These are phyloP conservation scores for Liposcelis brunnea DNA, from an alignment of 2,888 invertebrate genomes.

Conservation along the genomic window DNA sequence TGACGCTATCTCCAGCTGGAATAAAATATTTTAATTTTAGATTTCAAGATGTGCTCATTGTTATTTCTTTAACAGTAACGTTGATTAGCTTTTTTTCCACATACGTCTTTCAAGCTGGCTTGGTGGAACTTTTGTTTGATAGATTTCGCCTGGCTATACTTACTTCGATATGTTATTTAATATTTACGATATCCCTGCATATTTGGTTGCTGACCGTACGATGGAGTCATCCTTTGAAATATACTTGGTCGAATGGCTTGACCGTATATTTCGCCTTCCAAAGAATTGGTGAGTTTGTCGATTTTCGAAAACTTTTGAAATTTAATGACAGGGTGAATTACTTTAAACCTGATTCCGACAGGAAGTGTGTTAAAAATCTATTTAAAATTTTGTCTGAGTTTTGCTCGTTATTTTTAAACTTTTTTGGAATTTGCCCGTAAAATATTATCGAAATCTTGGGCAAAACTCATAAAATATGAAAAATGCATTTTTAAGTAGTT, in stretches of 20 bases:
- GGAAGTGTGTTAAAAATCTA: too few species aligned
- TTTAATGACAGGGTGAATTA: too few species aligned
- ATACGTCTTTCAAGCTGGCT: constrained; percentile 2
- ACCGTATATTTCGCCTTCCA: constrained; percentile 2
- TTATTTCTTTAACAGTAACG: constrained; percentile 3
- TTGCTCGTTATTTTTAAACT: background rate
- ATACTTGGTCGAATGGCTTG: background rate
- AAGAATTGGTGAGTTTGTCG: constrained; percentile 4
- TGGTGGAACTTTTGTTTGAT: background rate
- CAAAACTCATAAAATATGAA: too few species aligned
- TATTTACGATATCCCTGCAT: background rate
- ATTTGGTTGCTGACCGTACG: constrained; percentile 3
- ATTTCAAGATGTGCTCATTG: constrained; percentile 5
- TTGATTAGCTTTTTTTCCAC: constrained; percentile 5
- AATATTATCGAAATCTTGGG: background rate
- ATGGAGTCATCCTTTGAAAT: constrained; percentile 1
- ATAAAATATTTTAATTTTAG: constrained; percentile 5
- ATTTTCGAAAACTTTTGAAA: too few species aligned
- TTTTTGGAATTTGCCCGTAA: background rate
- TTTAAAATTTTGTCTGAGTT: too few species aligned
- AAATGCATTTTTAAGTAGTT: background rate
- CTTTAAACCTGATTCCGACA: too few species aligned
- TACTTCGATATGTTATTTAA: background rate
- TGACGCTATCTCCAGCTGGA: too few species aligned
- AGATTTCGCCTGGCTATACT: background rate